phyloP scores from a whole-genome alignment of 2,797 vertebrate species.

The Pristis pectinata region DNA sequence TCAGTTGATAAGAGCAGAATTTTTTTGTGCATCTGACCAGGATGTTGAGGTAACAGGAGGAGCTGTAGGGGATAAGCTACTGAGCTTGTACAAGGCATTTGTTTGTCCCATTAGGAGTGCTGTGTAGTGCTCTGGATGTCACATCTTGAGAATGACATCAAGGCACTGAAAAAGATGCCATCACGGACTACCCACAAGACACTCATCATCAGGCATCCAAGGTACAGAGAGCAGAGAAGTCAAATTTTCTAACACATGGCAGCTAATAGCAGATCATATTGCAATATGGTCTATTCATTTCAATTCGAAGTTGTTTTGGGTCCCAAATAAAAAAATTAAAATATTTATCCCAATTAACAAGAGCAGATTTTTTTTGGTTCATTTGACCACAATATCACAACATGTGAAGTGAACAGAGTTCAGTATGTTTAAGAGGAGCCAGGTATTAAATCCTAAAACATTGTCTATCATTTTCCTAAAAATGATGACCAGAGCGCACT shows the following conservation, averaged over 20 bases:
- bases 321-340: not conserved
- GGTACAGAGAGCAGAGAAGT: not conserved
- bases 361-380: not conserved
- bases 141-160: not conserved
- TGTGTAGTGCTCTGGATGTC: not conserved
- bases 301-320: not conserved
- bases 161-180: not conserved
- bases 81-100: not conserved
- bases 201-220: not conserved
- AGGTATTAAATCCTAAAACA: not conserved
- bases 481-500: not conserved
- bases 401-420: not conserved
- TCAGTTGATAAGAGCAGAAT: too few relatives aligned
- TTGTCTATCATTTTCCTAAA: not conserved
- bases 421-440: not conserved
- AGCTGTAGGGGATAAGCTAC: too few relatives aligned
- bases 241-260: not conserved
- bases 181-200: not conserved
- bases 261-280: not conserved
- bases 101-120: not conserved
- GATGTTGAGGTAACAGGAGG: too few relatives aligned
- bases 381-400: not conserved
- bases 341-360: not conserved
- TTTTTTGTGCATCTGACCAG: too few relatives aligned
- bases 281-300: not conserved